A percentile compares a stretch with the other conserved stretches of the same genome.
phyloP scores from a whole-genome alignment of 2,888 invertebrate genomes.

The Merodon equestris region DNA sequence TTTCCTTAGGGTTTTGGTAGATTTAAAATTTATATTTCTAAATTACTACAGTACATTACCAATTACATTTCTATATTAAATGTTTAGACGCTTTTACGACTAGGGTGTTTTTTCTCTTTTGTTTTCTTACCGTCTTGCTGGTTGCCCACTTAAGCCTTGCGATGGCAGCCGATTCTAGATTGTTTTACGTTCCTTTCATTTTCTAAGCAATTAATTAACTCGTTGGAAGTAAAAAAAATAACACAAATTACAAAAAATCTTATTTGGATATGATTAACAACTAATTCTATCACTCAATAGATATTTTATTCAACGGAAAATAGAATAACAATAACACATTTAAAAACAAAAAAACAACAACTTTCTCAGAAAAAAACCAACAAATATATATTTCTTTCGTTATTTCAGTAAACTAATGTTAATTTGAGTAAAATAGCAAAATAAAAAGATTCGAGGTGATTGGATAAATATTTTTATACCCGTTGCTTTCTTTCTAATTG shows the following conservation, averaged over 20 bases:
- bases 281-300: too few species aligned
- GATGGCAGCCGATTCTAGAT: constrained; percentile 27
- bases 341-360: constrained; percentile 6
- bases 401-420: constrained; percentile 69
- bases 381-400: constrained; percentile 68
- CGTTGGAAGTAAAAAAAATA: too few species aligned
- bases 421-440: constrained; percentile 68
- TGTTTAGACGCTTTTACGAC: constrained; percentile 36
- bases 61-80: constrained; percentile 19
- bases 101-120: too few species aligned
- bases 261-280: too few species aligned
- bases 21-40: constrained; percentile 21
- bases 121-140: background rate
- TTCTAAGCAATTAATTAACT: too few species aligned
- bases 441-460: constrained; percentile 68
- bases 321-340: background rate
- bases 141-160: constrained; percentile 20
- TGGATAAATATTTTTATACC: constrained; percentile 67
- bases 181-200: constrained; percentile 2
- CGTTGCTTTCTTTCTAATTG: constrained; percentile 68
- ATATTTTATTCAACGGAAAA: too few species aligned
- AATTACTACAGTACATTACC: constrained; percentile 4
- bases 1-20: constrained; percentile 41
- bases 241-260: too few species aligned
- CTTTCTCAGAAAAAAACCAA: constrained; percentile 56